Evolutionary conservation across 1,140 invertebrate species (phyloP).

Genomic region (Trigoniulus corallinus): DNA sequence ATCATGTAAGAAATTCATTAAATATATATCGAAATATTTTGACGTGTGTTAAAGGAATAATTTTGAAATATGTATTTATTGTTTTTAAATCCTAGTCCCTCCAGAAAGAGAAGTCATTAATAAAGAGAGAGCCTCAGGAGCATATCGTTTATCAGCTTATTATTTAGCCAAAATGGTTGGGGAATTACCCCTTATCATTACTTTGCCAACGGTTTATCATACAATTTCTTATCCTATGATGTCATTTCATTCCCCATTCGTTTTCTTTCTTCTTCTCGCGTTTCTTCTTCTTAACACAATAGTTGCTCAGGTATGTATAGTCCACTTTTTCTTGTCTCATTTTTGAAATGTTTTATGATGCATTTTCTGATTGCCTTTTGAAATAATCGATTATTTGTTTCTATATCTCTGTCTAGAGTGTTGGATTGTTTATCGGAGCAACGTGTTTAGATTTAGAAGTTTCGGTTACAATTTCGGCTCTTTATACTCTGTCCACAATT

Average conservation of each 20-base stretch:
- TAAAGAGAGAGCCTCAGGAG: slow-evolving; percentile 62
- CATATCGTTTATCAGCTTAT: slow-evolving; percentile 66
- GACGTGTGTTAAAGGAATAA: no score
- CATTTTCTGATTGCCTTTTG: slow-evolving; percentile 8
- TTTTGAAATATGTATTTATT: not conserved
- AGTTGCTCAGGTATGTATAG: slow-evolving; percentile 44
- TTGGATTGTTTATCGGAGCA: slow-evolving; percentile 66
- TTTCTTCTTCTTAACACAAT: slow-evolving; percentile 59
- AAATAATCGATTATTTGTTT: not conserved
- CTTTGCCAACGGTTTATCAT: slow-evolving; percentile 60
- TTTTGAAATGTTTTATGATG: not conserved
- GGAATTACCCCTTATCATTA: slow-evolving; percentile 57
- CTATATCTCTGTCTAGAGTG: slow-evolving; percentile 40
- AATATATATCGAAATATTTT: no score
- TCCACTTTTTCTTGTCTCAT: not conserved
- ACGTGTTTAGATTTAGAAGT: slow-evolving; percentile 62
- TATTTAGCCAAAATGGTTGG: slow-evolving; percentile 73
- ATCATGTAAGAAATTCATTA: slow-evolving; percentile 38
- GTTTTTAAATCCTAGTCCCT: slow-evolving; percentile 41
- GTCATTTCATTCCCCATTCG: slow-evolving; percentile 33
- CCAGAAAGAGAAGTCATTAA: slow-evolving; percentile 63
- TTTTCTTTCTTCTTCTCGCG: slow-evolving; percentile 49
- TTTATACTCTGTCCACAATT: slow-evolving; percentile 63
- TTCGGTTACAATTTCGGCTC: slow-evolving; percentile 58
- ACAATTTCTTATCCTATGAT: slow-evolving; percentile 63